phyloP scores from a whole-genome alignment of 2,113 vertebrate species.

The Cheirogaleus medius region DNA sequence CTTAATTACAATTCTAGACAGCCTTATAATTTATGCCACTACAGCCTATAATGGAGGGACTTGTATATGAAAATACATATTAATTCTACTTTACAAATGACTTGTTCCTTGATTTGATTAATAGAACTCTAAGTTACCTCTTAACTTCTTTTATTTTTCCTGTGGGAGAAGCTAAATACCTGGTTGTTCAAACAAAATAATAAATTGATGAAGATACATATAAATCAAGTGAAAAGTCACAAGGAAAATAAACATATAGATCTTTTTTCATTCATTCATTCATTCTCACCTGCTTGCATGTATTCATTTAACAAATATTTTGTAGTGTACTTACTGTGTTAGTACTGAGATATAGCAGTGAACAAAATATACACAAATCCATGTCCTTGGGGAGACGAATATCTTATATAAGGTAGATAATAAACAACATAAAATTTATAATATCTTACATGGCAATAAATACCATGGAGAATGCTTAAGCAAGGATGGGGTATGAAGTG shows the following conservation, averaged over 20 bases:
- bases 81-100: neutral
- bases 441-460: neutral
- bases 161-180: neutral
- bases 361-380: neutral
- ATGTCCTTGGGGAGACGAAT: neutral
- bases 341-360: neutral
- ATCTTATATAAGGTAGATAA: neutral
- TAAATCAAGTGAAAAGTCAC: neutral
- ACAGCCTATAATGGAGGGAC: neutral
- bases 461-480: neutral
- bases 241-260: neutral
- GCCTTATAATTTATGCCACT: neutral
- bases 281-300: neutral
- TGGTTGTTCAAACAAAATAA: neutral
- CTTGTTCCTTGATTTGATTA: neutral
- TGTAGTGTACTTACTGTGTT: neutral
- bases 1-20: neutral
- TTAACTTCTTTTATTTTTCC: neutral
- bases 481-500: neutral
- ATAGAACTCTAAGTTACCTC: neutral
- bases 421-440: neutral
- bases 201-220: neutral
- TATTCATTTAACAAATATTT: neutral
- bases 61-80: neutral
- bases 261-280: neutral